Base-by-base conservation (phyloP, 2,113 vertebrate genomes). In the Pimephales promelas region DNA sequence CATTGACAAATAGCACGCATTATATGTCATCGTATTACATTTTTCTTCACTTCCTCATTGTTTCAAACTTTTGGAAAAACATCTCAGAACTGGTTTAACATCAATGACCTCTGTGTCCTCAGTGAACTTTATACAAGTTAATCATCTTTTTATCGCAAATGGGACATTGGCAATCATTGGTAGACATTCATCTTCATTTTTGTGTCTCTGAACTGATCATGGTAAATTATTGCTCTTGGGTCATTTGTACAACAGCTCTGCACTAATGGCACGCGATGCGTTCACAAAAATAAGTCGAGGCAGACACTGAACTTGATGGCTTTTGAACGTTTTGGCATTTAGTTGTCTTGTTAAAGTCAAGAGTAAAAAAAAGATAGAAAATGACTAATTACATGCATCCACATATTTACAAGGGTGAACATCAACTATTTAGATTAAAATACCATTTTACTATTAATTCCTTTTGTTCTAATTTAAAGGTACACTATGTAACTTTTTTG, bases 201-300 rank as follows among this genome's bases (percentile, higher is more conserved):
- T 13, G 16, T 49, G 43, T 66, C 24, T 66, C 59, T 66, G 13
- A 45, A 14, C 10, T 80, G 45, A 49, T 77, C 28, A 11, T 66
- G 78, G 18, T 49, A 49, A 80, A 31, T 80, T n/a, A 66, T 47
- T 66, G 24, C 26, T 52, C n/a, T 66, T 22, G 73, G 18, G 4
- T 36, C 24, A 76, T 56, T 31, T 75, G 5, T 75, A 18, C 6
- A 45, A 34, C 4, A 47, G 10, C 24, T 49, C n/a, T 47, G 24
- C 10, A 16, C 47, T 16, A 47, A 72, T 45, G n/a, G 2, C 43
- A 72, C 3, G 1, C 26, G 34, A 40, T 43, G 20, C 3, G 11
- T 72, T 20, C 2, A 54, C n/a, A 24, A 73, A 73, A 52, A 68
- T 10, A 22, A 31, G 10, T 36, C 1, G 18, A 4, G 28, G 64